phyloP scores from a whole-genome alignment of 2,797 vertebrate species.

The Odontamblyopus rebecca region DNA sequence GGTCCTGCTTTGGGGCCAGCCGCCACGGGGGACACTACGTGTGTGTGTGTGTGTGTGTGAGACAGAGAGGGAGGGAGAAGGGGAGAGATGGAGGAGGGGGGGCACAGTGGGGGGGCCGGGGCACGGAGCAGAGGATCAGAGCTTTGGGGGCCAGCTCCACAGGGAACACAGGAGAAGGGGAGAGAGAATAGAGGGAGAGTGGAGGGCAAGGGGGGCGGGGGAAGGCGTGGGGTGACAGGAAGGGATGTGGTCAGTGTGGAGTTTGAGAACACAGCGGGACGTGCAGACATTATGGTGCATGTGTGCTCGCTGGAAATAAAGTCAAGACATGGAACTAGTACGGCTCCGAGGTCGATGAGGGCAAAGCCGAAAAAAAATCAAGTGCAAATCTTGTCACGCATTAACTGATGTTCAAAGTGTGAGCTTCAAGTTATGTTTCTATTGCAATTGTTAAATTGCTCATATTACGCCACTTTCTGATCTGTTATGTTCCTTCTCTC shows the following conservation, averaged over 20 bases:
- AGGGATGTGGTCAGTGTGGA: slow-evolving; percentile 69
- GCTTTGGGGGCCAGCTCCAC: slow-evolving; percentile 73
- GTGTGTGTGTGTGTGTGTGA: slow-evolving; percentile 10
- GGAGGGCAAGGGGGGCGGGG: slow-evolving; percentile 61
- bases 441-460: too few relatives aligned
- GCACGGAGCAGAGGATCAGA: slow-evolving; percentile 71
- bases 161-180: slow-evolving; percentile 69
- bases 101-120: slow-evolving; percentile 67
- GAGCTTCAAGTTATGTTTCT: too few relatives aligned
- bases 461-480: too few relatives aligned
- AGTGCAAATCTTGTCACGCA: not conserved
- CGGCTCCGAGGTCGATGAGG: slow-evolving; percentile 2
- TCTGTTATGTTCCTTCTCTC: too few relatives aligned
- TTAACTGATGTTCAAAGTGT: too few relatives aligned
- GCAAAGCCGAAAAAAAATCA: not conserved
- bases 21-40: slow-evolving; percentile 54
- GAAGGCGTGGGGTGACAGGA: slow-evolving; percentile 62
- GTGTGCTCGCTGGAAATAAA: slow-evolving; percentile 1
- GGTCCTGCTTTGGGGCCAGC: slow-evolving; percentile 67
- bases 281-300: slow-evolving; percentile 14
- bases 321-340: slow-evolving; percentile 4
- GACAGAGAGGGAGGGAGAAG: not conserved
- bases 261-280: slow-evolving; percentile 66
- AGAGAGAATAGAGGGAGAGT: slow-evolving; percentile 60
- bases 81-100: not conserved